phyloP scores from a whole-genome alignment of 92 coral and sea anemone species.

The Porites divaricata region DNA sequence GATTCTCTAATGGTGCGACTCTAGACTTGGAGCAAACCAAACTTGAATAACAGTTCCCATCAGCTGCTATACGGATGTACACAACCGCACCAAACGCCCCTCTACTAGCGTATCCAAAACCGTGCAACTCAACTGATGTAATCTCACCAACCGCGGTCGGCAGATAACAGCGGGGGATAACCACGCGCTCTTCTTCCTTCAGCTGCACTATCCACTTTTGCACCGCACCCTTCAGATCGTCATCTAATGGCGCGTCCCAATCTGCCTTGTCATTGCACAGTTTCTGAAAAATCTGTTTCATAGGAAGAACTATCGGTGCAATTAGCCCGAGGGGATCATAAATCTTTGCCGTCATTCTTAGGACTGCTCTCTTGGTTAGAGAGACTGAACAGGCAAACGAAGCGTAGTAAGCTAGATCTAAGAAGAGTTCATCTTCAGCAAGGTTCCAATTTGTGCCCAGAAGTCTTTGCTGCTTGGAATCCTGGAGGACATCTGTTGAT shows the following conservation, averaged over 20 bases:
- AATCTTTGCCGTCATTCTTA: slow-evolving; percentile 53
- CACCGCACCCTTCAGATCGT: slow-evolving; percentile 21
- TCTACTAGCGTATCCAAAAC: slow-evolving; percentile 56
- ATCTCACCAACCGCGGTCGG: slow-evolving; percentile 27
- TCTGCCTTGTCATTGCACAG: slow-evolving; percentile 29
- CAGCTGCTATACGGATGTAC: slow-evolving; percentile 14
- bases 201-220: slow-evolving; percentile 31
- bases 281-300: slow-evolving; percentile 54
- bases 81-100: slow-evolving; percentile 48
- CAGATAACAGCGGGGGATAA: slow-evolving; percentile 45
- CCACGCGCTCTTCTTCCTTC: not conserved
- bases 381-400: slow-evolving; percentile 31
- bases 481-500: slow-evolving; percentile 18
- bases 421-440: slow-evolving; percentile 29
- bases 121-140: slow-evolving; percentile 40
- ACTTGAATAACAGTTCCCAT: not conserved
- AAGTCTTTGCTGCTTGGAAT: slow-evolving; percentile 46
- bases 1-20: slow-evolving; percentile 26
- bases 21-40: slow-evolving; percentile 29
- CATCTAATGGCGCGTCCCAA: slow-evolving; percentile 44
- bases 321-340: slow-evolving; percentile 57
- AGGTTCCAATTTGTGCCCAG: slow-evolving; percentile 65
- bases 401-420: slow-evolving; percentile 26
- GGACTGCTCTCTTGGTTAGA: slow-evolving; percentile 43
- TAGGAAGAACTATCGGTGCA: slow-evolving; percentile 49